These are phyloP conservation scores for Lipophrys pholis DNA, from an alignment of 2,113 vertebrate genomes.

Conservation along the genomic window DNA sequence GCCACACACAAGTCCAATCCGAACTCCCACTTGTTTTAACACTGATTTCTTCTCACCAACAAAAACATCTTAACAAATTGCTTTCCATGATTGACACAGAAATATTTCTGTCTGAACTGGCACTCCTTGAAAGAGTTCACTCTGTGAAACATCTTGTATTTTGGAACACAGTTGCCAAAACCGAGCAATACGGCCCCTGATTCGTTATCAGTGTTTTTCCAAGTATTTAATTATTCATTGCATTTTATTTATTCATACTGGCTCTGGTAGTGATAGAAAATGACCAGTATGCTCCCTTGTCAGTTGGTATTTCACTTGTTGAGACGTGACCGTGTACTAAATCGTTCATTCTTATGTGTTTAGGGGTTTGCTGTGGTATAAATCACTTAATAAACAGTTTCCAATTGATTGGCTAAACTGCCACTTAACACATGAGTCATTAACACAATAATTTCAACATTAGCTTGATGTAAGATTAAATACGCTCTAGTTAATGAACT, in stretches of 20 bases:
- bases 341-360: constrained; percentile 31
- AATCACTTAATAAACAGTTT: constrained; percentile 27
- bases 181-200: constrained; percentile 9
- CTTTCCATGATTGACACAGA: constrained; percentile 6
- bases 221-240: constrained; percentile 49
- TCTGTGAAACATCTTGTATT: constrained; percentile 10
- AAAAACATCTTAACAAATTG: constrained; percentile 17
- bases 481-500: constrained; percentile 30
- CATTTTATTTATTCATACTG: constrained; percentile 57
- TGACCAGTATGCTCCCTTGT: constrained; percentile 17
- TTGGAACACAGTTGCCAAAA: constrained; percentile 1
- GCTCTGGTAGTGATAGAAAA: constrained; percentile 30
- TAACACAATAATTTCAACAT: constrained; percentile 17
- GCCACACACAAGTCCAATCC: background rate
- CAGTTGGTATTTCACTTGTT: constrained; percentile 28
- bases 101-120: background rate
- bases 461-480: background rate
- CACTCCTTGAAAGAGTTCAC: background rate
- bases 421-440: constrained; percentile 7
- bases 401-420: constrained; percentile 20
- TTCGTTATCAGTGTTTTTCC: constrained; percentile 29
- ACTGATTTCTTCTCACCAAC: constrained; percentile 2
- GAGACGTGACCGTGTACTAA: constrained; percentile 14
- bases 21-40: constrained; percentile 10
- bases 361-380: constrained; percentile 3